phyloP scores from a whole-genome alignment of 2,888 invertebrate species.

The Octonoba sinensis region DNA sequence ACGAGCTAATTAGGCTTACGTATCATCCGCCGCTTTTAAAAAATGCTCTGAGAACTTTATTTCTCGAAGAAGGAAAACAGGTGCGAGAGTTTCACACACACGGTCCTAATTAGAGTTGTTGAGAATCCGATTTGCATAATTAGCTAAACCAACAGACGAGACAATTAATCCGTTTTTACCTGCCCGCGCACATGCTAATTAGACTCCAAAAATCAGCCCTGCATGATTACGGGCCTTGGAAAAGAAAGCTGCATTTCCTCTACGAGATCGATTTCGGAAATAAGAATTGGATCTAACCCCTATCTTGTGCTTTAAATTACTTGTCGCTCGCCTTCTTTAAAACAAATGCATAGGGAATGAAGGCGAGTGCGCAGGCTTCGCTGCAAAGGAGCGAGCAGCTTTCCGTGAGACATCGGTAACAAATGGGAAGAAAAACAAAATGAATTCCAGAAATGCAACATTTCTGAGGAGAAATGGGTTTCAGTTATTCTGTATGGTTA shows the following conservation, averaged over 20 bases:
- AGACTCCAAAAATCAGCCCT: conserved; percentile 33
- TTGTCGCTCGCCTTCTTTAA: conserved; percentile 21
- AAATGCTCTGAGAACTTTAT: conserved; percentile 54
- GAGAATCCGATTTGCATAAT: conserved; percentile 61
- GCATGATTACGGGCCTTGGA: background rate
- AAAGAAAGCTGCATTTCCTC: conserved; percentile 10
- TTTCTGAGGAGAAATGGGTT: conserved; percentile 14
- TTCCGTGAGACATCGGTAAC: conserved; percentile 14
- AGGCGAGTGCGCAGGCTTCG: background rate
- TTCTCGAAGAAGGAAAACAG: conserved; percentile 47
- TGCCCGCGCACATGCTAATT: conserved; percentile 23
- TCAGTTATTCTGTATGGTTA: background rate
- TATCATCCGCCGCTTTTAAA: background rate
- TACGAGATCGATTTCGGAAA: conserved; percentile 6
- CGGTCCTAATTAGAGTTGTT: conserved; percentile 56
- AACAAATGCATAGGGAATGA: conserved; percentile 20
- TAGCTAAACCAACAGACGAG: conserved; percentile 43
- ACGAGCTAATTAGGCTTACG: conserved; percentile 32
- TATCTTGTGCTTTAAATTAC: conserved; percentile 52
- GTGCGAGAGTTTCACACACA: conserved; percentile 23
- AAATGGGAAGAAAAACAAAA: background rate
- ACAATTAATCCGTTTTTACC: conserved; percentile 63
- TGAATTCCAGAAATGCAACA: conserved; percentile 4
- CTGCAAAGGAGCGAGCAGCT: background rate
- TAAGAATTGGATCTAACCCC: conserved; percentile 26